phyloP scores from a whole-genome alignment of 2,888 invertebrate species.

The Lutraria lutraria region DNA sequence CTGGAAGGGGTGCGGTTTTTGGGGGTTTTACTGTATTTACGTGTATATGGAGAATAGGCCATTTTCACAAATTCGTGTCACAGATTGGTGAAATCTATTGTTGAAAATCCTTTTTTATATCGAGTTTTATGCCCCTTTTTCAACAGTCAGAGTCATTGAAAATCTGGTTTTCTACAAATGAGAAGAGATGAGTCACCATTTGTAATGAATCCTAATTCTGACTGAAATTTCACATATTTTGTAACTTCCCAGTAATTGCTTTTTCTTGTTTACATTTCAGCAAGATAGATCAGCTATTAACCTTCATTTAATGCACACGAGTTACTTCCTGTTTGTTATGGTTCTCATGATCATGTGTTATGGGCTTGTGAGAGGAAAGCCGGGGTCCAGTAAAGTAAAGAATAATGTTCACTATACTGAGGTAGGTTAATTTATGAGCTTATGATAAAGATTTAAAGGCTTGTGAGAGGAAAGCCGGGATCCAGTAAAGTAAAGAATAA shows the following conservation, averaged over 20 bases:
- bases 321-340: slow-evolving; percentile 87
- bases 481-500: slow-evolving; percentile 20
- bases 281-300: slow-evolving; percentile 86
- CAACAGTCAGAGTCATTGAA: too few relatives aligned
- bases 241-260: background rate
- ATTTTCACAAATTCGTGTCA: too few relatives aligned
- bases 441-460: slow-evolving; percentile 78
- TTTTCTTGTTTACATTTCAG: slow-evolving; percentile 76
- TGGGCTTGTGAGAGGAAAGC: slow-evolving; percentile 84
- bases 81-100: too few relatives aligned
- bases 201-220: too few relatives aligned
- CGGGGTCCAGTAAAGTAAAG: slow-evolving; percentile 11
- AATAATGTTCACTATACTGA: slow-evolving; percentile 35
- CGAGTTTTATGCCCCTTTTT: too few relatives aligned
- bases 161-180: too few relatives aligned
- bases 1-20: too few relatives aligned
- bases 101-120: too few relatives aligned
- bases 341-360: slow-evolving; percentile 86
- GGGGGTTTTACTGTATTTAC: too few relatives aligned
- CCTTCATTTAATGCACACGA: slow-evolving; percentile 87
- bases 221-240: background rate
- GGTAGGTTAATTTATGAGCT: background rate
- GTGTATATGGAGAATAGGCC: too few relatives aligned
- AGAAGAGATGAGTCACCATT: too few relatives aligned
- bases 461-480: slow-evolving; percentile 82